Percentiles rank a stretch among this genome's conserved stretches.
These are phyloP conservation scores for Anthophora plumipes DNA, from an alignment of 2,888 invertebrate genomes.

Conservation along the genomic window DNA sequence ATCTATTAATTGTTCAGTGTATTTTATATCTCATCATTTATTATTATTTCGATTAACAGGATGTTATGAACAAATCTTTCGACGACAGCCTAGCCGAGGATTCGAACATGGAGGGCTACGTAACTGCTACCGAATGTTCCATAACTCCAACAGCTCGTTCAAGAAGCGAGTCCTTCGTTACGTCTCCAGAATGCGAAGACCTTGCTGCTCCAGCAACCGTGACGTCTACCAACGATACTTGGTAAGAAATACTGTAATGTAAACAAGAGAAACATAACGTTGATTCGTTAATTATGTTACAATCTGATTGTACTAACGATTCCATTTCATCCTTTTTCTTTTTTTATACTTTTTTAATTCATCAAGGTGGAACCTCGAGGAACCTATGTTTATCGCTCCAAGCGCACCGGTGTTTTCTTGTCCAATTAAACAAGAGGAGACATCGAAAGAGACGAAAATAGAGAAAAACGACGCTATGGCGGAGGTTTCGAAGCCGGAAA, in stretches of 20 bases:
- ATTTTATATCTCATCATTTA: no score
- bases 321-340: background rate
- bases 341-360: background rate
- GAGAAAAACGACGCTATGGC: background rate
- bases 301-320: background rate
- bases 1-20: no score
- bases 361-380: conserved; percentile 51
- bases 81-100: conserved; percentile 84
- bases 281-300: background rate
- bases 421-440: conserved; percentile 27
- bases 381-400: conserved; percentile 41
- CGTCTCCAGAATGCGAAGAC: conserved; percentile 88
- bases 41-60: no score
- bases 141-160: conserved; percentile 86
- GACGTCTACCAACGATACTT: conserved; percentile 30
- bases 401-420: conserved; percentile 5
- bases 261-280: background rate
- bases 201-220: conserved; percentile 42
- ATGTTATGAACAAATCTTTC: conserved; percentile 50
- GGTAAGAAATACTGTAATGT: conserved; percentile 38
- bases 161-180: conserved; percentile 89
- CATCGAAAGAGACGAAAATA: conserved; percentile 17
- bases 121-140: conserved; percentile 89
- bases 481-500: conserved; percentile 23
- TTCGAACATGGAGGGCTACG: conserved; percentile 87